A percentile compares a stretch with the other conserved stretches of the same genome.
These are phyloP conservation scores for Ceryle rudis DNA, from an alignment of 2,797 vertebrate genomes.

Conservation along the genomic window DNA sequence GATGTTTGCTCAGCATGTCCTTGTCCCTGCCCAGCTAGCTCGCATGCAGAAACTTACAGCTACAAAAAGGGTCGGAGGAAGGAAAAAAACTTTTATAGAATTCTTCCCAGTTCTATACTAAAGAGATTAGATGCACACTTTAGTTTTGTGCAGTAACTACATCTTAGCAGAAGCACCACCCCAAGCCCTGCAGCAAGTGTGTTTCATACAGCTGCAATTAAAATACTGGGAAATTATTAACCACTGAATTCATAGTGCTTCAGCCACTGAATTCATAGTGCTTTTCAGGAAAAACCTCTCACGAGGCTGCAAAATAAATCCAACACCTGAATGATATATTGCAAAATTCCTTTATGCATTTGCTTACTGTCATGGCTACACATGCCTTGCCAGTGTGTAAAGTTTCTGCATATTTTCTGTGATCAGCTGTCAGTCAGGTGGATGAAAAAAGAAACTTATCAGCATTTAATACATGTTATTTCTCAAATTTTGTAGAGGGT, in stretches of 20 bases:
- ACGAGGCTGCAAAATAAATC: not conserved
- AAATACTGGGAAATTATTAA: not conserved
- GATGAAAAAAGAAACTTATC: not conserved
- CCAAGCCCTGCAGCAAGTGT: not conserved
- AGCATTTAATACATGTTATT: not conserved
- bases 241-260: not conserved
- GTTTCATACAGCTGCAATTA: not conserved
- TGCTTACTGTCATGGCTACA: not conserved
- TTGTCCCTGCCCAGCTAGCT: not conserved
- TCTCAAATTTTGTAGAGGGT: not conserved
- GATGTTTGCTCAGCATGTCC: not conserved
- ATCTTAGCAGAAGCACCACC: not conserved
- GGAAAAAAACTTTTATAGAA: not conserved
- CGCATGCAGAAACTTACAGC: not conserved
- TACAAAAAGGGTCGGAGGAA: not conserved
- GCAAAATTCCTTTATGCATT: not conserved
- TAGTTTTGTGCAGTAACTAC: not conserved
- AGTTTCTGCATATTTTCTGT: not conserved
- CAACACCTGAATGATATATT: not conserved
- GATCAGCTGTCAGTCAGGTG: not conserved
- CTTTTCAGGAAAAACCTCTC: conserved; percentile 7
- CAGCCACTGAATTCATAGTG: no score
- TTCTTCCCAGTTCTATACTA: not conserved
- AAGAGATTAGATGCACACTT: not conserved
- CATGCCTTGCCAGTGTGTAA: not conserved